Conservation (phyloP, 1,140 invertebrate species). For the Drosophila nebulosa region DNA sequence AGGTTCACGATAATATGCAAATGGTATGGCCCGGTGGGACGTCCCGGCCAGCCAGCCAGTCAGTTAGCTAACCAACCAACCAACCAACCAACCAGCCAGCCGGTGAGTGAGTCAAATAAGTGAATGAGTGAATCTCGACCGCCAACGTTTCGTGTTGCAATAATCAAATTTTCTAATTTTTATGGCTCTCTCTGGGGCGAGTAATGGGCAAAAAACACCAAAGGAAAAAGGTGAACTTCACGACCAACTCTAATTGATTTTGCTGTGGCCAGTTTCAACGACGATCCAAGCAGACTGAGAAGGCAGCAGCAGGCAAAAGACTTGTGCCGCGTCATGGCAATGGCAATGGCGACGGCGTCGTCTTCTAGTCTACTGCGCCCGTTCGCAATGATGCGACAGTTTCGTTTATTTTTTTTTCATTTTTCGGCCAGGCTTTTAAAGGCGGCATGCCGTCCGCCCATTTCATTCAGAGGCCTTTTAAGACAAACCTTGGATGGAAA, state of each 20-base stretch:
- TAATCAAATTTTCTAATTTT: constrained; percentile 81
- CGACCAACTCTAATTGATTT: constrained; percentile 72
- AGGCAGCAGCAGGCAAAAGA: constrained; percentile 18
- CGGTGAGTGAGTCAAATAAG: neutral
- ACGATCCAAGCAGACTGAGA: no score
- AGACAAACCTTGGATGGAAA: constrained; percentile 41
- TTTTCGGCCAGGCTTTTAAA: constrained; percentile 59
- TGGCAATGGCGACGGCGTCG: constrained; percentile 58
- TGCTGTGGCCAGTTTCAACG: constrained; percentile 33
- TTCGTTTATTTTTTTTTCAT: constrained; percentile 4
- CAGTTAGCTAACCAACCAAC: no score
- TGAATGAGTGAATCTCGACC: constrained; percentile 49
- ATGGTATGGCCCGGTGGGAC: constrained; percentile 47
- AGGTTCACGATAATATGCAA: constrained; percentile 69
- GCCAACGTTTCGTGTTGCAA: constrained; percentile 60
- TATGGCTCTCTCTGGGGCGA: constrained; percentile 63
- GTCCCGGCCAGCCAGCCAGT: constrained; percentile 6
- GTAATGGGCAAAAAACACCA: constrained; percentile 44
- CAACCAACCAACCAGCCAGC: neutral
- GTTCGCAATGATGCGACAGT: constrained; percentile 65
- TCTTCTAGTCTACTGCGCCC: constrained; percentile 72
- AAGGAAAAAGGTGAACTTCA: constrained; percentile 30
- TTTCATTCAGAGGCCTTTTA: constrained; percentile 52
- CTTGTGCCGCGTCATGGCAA: constrained; percentile 61
- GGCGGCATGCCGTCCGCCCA: constrained; percentile 23